Conservation (phyloP, 2,888 invertebrate species). For the Biston betularia region DNA sequence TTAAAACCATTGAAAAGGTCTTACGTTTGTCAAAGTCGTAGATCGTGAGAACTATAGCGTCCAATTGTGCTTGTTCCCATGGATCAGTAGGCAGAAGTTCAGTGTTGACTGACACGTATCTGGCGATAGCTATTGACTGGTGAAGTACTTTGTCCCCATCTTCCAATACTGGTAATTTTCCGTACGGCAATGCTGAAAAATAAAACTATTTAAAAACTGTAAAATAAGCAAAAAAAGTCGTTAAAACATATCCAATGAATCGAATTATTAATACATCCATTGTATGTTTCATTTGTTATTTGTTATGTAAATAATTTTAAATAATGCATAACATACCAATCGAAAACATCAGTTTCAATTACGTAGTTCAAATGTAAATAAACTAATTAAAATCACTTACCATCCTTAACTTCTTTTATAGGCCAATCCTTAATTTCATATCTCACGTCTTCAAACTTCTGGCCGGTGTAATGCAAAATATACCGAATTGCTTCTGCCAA, state of each 20-base stretch:
- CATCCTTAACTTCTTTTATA: slow-evolving; percentile 60
- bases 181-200: slow-evolving; percentile 33
- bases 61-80: slow-evolving; percentile 78
- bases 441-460: slow-evolving; percentile 70
- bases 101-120: slow-evolving; percentile 79
- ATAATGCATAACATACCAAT: too few species aligned
- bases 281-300: too few species aligned
- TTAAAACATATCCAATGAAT: too few species aligned
- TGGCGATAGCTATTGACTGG: slow-evolving; percentile 80
- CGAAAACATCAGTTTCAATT: neutral
- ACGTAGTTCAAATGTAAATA: neutral
- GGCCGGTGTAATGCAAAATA: slow-evolving; percentile 70
- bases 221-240: too few species aligned
- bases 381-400: slow-evolving; percentile 56
- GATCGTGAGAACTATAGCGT: slow-evolving; percentile 73
- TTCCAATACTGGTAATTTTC: slow-evolving; percentile 67
- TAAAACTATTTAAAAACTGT: neutral
- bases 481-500: slow-evolving; percentile 69
- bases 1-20: neutral
- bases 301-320: too few species aligned
- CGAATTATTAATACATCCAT: too few species aligned
- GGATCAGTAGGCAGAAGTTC: slow-evolving; percentile 77
- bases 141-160: slow-evolving; percentile 61
- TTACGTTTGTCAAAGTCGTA: slow-evolving; percentile 79
- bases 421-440: slow-evolving; percentile 63